Percentiles rank a stretch among this genome's conserved stretches.
phyloP scores from a whole-genome alignment of 2,113 vertebrate species.

The Rissa tridactyla region DNA sequence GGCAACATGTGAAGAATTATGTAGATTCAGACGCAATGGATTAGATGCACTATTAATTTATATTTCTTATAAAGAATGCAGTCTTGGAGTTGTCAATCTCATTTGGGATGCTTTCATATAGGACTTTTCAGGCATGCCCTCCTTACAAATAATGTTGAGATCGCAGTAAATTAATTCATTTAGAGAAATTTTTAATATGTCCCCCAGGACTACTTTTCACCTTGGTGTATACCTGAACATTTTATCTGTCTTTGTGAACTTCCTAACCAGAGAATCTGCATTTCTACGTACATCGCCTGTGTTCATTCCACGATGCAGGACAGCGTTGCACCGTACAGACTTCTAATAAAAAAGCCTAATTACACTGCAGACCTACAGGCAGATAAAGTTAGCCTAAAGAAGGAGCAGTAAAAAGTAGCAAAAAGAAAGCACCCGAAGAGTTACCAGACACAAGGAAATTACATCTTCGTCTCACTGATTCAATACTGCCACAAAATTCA shows the following conservation, averaged over 20 bases:
- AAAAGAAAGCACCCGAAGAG: not conserved
- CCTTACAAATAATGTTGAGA: not conserved
- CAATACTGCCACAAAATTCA: not conserved
- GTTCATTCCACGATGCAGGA: not conserved
- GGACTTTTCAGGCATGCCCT: not conserved
- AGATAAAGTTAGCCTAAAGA: not conserved
- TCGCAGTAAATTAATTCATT: not conserved
- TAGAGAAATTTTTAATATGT: not conserved
- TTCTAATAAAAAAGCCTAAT: not conserved
- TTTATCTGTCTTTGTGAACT: not conserved
- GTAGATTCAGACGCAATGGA: not conserved
- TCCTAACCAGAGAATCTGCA: not conserved
- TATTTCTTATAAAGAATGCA: not conserved
- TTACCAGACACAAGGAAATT: not conserved
- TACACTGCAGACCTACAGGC: not conserved
- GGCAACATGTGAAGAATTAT: not conserved
- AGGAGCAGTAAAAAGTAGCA: not conserved
- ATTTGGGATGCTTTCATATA: not conserved
- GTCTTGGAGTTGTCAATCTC: not conserved
- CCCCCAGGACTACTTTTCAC: not conserved
- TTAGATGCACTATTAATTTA: not conserved
- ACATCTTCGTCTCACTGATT: not conserved
- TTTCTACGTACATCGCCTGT: not conserved
- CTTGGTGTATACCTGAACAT: not conserved
- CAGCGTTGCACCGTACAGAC: not conserved